These are phyloP conservation scores for Dromaius novaehollandiae DNA, from an alignment of 2,113 vertebrate species.

Conservation along the genomic window DNA sequence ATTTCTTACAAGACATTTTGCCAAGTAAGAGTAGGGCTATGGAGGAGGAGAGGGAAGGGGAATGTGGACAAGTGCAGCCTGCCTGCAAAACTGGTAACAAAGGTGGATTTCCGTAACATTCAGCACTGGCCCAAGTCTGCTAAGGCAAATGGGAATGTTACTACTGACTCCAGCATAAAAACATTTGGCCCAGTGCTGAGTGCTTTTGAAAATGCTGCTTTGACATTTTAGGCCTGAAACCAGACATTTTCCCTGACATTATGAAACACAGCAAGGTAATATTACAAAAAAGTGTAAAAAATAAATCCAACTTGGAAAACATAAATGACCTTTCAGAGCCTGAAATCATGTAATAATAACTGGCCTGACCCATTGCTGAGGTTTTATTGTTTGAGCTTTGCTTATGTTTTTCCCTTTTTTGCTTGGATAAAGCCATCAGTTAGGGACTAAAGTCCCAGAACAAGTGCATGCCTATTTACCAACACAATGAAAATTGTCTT, in stretches of 20 bases:
- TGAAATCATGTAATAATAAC: conserved; percentile 67
- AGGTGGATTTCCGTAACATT: background rate
- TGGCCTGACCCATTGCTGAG: conserved; percentile 37
- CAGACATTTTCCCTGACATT: conserved; percentile 69
- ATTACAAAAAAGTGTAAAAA: conserved; percentile 65
- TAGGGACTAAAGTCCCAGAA: conserved; percentile 39
- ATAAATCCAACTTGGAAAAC: conserved; percentile 68
- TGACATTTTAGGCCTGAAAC: conserved; percentile 69
- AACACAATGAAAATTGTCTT: conserved; percentile 38
- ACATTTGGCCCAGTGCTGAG: conserved; percentile 3
- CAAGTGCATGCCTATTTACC: conserved; percentile 51
- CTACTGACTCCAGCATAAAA: conserved; percentile 8
- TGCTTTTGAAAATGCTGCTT: conserved; percentile 62
- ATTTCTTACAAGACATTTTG: background rate
- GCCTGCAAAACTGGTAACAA: background rate
- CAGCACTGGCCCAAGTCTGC: background rate
- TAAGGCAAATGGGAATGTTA: background rate
- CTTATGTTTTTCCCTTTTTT: background rate
- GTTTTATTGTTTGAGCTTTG: conserved; percentile 47
- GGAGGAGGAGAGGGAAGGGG: background rate
- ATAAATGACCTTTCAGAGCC: conserved; percentile 68
- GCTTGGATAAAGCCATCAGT: background rate
- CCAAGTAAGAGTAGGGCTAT: background rate
- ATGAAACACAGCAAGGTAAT: conserved; percentile 62
- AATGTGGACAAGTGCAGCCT: background rate